Percentiles rank a stretch among this genome's conserved stretches.
Conservation (phyloP, 2,888 invertebrate genomes). For the Aethes cnicana region DNA sequence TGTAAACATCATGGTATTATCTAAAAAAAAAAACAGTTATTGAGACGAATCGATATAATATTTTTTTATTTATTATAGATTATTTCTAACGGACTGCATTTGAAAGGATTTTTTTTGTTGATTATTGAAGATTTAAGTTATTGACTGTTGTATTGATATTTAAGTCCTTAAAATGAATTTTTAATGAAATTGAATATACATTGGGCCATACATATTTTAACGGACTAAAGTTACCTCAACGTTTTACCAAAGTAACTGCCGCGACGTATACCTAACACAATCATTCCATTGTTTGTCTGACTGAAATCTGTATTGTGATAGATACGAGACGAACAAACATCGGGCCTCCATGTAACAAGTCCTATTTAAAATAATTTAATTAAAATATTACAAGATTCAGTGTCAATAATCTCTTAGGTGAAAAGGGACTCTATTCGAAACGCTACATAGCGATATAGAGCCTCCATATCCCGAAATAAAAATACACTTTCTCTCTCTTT, state of each 20-base stretch:
- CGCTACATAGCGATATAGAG: too few relatives aligned
- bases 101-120: constrained; percentile 34
- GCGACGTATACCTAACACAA: constrained; percentile 39
- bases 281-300: constrained; percentile 72
- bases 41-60: constrained; percentile 31
- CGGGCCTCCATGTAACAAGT: constrained; percentile 14
- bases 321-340: constrained; percentile 67
- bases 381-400: too few relatives aligned
- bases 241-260: constrained; percentile 53
- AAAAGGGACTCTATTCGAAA: too few relatives aligned
- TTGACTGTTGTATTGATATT: constrained; percentile 29
- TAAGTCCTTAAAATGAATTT: constrained; percentile 28
- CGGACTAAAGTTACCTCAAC: constrained; percentile 39
- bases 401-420: too few relatives aligned
- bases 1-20: constrained; percentile 14
- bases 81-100: constrained; percentile 34
- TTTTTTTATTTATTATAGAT: constrained; percentile 30
- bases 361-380: too few relatives aligned
- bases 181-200: neutral
- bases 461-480: too few relatives aligned
- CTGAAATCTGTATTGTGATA: constrained; percentile 72
- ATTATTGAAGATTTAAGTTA: constrained; percentile 33
- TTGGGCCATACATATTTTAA: constrained; percentile 27
- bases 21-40: constrained; percentile 14
- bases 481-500: too few relatives aligned